Base-by-base conservation (phyloP, 1,140 invertebrate species). In the Lerema accius region DNA sequence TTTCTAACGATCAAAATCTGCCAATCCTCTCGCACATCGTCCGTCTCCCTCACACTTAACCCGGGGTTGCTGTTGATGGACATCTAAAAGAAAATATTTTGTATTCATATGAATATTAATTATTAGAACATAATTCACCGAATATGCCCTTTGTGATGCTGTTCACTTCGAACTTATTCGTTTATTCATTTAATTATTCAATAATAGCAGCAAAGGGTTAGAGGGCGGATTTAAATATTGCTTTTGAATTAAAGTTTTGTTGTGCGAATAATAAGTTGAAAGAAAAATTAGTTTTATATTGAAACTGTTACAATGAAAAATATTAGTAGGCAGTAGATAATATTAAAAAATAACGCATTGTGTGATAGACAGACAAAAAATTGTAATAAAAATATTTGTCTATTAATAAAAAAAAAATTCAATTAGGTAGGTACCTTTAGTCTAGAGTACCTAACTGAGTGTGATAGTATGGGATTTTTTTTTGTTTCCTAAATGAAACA, bases 51-150 rank as follows among this genome's bases (percentile, higher is more conserved):
- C 9, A 16, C 45, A 51, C 46, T 55, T 39, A 42, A 26, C 42
- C 16, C 46, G 49, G 55, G 70, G 73, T 71, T 65, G 60, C 48
- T 50, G 60, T 58, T 87, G 84, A 87, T 69, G 80, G 84, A 87
- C 84, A 76, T 59, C 63, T 86, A 73, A 88, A 85, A 71, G 76
- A 73, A 82, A 81, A 75, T 76, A 73, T 75, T 78, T 79, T 83
- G 69, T 76, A 85, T 78, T 69, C 72, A 45, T 58, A 73, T 83
- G 82, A 80, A 84, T 87, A 87, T 86, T 86, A 86, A 87, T 87
- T 83, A 83, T 74, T 73, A 71, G 43, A 69, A 63, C 68, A 67
- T 82, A 85, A 86, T 84, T 74, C 76, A 71, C 32, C 53, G 73
- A 83, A 84, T 86, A 80, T 82, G 72, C 61, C 72, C 60, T 64